Percentiles rank a stretch among this genome's conserved stretches.
Conservation (phyloP, 1,140 invertebrate species). For the Drosophila pectinifera region DNA sequence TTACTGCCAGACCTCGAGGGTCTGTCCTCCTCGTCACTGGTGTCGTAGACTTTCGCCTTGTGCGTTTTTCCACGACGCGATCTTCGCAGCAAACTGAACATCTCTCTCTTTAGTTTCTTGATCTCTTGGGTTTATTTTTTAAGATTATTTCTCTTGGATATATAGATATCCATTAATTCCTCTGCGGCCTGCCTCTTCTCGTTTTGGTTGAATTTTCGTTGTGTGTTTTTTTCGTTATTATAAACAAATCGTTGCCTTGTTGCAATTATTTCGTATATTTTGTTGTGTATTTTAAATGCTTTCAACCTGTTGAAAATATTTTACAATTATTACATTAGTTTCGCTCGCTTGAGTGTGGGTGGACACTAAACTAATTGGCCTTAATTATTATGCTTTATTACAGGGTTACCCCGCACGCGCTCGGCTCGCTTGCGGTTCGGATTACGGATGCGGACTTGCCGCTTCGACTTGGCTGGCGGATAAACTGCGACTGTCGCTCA, state of each 20-base stretch:
- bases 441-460: slow-evolving; percentile 18
- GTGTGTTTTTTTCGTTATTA: slow-evolving; percentile 38
- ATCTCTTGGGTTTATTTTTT: slow-evolving; percentile 7
- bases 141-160: slow-evolving; percentile 12
- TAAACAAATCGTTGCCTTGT: slow-evolving; percentile 75
- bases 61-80: slow-evolving; percentile 68
- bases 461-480: slow-evolving; percentile 56
- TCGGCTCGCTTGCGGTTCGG: neutral
- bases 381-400: slow-evolving; percentile 15
- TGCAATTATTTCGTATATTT: slow-evolving; percentile 37
- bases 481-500: slow-evolving; percentile 69
- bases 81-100: slow-evolving; percentile 77
- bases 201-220: slow-evolving; percentile 17
- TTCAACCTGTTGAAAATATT: slow-evolving; percentile 70
- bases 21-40: slow-evolving; percentile 60
- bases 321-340: slow-evolving; percentile 49
- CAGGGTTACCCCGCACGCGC: slow-evolving; percentile 28
- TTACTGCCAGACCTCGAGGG: slow-evolving; percentile 37
- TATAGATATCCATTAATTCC: slow-evolving; percentile 7
- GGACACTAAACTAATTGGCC: slow-evolving; percentile 21
- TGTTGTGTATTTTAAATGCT: slow-evolving; percentile 44
- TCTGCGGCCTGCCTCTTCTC: neutral
- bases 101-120: slow-evolving; percentile 14
- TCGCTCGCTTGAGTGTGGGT: slow-evolving; percentile 15
- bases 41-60: slow-evolving; percentile 57